Evolutionary conservation across 2,797 vertebrate genomes (phyloP), one percentile per base, ranked within the genome.

Genomic region (Lutjanus argentimaculatus): DNA sequence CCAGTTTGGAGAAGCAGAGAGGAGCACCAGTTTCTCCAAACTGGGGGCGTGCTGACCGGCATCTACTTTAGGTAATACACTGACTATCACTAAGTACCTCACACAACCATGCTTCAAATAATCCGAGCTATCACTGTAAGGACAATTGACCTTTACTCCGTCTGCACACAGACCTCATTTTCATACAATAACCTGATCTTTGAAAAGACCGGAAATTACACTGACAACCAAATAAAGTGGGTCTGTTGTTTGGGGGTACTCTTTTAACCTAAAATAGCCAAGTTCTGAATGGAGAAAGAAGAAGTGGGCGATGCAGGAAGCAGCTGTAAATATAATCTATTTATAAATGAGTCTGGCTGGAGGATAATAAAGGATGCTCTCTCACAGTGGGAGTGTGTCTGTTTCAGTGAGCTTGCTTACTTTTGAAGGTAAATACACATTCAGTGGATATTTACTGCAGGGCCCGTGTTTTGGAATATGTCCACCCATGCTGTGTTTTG

Each of bases 291-390:
- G 82, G 83, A 89, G 84, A 85, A 82, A 78, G 81, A 88, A 82
- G 77, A 17, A 11, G 88, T 83, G 86, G 87, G 89, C 66, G 80
- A 88, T 82, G 66, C 93, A 95, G 94, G 95, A 96, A 95, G 89
- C 93, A 93, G 94, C 94, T 96, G 94, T 93, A 93, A 92, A 95
- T 94, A 93, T 91, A 89, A 87, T 92, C 90, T 93, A 93, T 95
- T 95, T 94, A 93, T 92, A 94, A 92, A 85, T 75, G 86, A 84
- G 85, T 91, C 83, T 69, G 79, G 88, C 86, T 88, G 83, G 68
- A 79, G 77, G 85, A 93, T 89, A 88, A 93, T 92, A 89, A 93
- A 91, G 80, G 85, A 84, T 90, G 85, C 89, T 77, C 80, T 85
- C 78, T 90, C 83, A 61, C 88, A 79, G 88, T 69, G 79, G 85